phyloP scores from a whole-genome alignment of 1,140 invertebrate species.

The Heliconius himera region DNA sequence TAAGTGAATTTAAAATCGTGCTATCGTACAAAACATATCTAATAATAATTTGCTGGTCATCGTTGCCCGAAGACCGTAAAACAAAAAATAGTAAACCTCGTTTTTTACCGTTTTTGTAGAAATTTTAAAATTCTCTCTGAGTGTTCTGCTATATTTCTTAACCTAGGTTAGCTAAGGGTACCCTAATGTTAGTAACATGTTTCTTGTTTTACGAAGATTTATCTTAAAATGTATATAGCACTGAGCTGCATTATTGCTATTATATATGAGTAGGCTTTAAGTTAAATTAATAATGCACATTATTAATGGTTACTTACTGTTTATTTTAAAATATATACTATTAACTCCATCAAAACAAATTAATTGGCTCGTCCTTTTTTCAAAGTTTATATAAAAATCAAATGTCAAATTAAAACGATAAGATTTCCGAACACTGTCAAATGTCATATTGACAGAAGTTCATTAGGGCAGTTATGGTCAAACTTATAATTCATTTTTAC shows the following conservation, averaged over 20 bases:
- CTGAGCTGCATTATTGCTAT: background rate
- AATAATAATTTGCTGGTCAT: too few relatives aligned
- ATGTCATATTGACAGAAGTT: conserved; percentile 1
- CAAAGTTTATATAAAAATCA: background rate
- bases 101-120: too few relatives aligned
- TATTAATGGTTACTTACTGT: background rate
- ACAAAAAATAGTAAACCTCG: too few relatives aligned
- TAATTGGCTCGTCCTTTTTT: background rate
- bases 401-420: background rate
- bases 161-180: too few relatives aligned
- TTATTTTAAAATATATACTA: background rate
- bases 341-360: background rate
- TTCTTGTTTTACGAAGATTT: too few relatives aligned
- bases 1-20: too few relatives aligned
- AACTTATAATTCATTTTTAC: background rate
- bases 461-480: background rate
- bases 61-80: too few relatives aligned
- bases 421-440: background rate
- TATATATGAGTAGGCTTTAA: background rate
- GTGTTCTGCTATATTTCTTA: too few relatives aligned
- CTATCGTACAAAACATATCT: too few relatives aligned
- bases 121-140: too few relatives aligned
- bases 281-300: background rate
- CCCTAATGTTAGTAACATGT: too few relatives aligned
- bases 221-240: background rate